A percentile compares a stretch with the other conserved stretches of the same genome.
Evolutionary conservation across 2,113 vertebrate species (phyloP).

Genomic region (Myrmophylax atrothorax): DNA sequence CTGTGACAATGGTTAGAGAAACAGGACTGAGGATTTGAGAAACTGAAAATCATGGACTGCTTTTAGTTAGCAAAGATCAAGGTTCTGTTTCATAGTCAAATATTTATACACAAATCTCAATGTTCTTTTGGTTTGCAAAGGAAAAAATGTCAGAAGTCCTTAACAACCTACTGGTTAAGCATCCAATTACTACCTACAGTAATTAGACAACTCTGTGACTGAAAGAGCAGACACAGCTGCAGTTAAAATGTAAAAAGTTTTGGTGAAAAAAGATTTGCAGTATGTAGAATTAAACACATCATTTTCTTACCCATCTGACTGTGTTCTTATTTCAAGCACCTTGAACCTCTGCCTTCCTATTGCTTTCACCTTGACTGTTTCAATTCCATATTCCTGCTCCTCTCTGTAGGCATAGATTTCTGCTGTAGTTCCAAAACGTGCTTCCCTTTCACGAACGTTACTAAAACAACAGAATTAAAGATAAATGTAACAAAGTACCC

Average conservation of each 20-base stretch:
- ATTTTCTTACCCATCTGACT: constrained; percentile 91
- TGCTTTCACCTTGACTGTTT: constrained; percentile 97
- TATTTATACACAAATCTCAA: background rate
- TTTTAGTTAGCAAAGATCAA: background rate
- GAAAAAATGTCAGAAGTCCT: background rate
- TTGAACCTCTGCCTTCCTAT: constrained; percentile 95
- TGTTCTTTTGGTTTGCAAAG: background rate
- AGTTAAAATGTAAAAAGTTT: background rate
- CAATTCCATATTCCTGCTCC: constrained; percentile 94
- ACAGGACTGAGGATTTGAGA: background rate
- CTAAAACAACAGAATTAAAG: constrained; percentile 58
- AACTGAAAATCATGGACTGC: background rate
- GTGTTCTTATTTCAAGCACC: constrained; percentile 93
- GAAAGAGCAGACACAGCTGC: background rate
- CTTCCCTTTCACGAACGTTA: constrained; percentile 80
- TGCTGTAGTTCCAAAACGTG: constrained; percentile 94
- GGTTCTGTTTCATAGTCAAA: background rate
- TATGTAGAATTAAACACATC: background rate
- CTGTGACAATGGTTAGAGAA: background rate
- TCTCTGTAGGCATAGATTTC: constrained; percentile 97
- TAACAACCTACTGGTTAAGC: background rate
- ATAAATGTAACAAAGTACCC: background rate
- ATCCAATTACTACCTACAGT: background rate
- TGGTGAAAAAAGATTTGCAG: background rate
- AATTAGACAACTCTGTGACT: background rate